A percentile compares a stretch with the other conserved stretches of the same genome.
Conservation (phyloP, 2,113 vertebrate genomes). For the Emydocephalus ijimae region DNA sequence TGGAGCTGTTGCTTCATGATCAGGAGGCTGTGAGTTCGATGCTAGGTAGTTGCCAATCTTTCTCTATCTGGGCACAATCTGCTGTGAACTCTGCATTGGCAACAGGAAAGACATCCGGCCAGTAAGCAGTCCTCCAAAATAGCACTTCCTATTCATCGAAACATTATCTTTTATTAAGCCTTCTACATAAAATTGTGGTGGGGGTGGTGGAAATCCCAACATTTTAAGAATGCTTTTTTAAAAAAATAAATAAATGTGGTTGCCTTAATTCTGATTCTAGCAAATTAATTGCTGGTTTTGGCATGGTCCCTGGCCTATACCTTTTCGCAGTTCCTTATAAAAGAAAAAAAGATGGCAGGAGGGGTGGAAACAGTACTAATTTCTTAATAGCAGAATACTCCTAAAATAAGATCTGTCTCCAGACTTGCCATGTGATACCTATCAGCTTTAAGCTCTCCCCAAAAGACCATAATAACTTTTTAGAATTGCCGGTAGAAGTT, state of each 20-base stretch:
- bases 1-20: too few relatives aligned
- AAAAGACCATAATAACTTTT: background rate
- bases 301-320: background rate
- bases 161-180: background rate
- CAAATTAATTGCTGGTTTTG: background rate
- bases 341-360: background rate
- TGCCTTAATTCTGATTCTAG: background rate
- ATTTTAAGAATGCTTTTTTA: background rate
- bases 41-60: too few relatives aligned
- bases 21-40: too few relatives aligned
- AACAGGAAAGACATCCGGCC: too few relatives aligned
- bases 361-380: background rate
- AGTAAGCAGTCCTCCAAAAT: too few relatives aligned
- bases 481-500: background rate
- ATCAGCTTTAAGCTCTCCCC: background rate
- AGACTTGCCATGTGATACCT: background rate
- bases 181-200: background rate
- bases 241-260: background rate
- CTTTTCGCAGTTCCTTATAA: background rate
- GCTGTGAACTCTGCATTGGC: too few relatives aligned
- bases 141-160: background rate
- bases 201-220: background rate
- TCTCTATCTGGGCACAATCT: too few relatives aligned
- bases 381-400: background rate
- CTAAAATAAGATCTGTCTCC: background rate